Base-by-base conservation (phyloP, 1,140 invertebrate genomes). In the Penaeus chinensis region DNA sequence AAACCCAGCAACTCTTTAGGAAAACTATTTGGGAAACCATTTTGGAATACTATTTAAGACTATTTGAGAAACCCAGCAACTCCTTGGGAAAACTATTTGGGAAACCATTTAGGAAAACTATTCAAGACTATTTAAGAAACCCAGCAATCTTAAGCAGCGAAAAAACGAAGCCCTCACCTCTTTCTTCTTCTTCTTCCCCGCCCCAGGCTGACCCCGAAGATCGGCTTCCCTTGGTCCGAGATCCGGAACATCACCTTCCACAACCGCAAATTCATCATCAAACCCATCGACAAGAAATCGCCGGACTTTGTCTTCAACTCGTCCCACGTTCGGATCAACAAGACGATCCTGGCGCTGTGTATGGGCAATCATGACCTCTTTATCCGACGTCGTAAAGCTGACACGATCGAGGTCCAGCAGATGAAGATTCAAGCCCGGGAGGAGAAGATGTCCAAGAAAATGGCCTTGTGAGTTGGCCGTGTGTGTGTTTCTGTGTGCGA, bases 181-280 rank as follows among this genome's bases (percentile, higher is more conserved):
- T 20, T 1, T 20, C 32, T 19, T 76, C 62, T 2, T 54, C 54
- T 27, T 20, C 60, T 0, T 54, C 54, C 60, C 8, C 60, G 13
- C 16, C 60, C n/a, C 78, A 92, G 92, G 90, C 92, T 99, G 82
- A 96, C 96, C 54, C 98, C 98, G 60, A 97, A 98, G 93, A 98
- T 97, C 62, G 97, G 96, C 60, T 99, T 99, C 93, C 96, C 97
- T 7, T 99, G 98, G 98, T 97, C 96, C 37, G 98, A 99, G 93
- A 99, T 99, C 90, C 95, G 98, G 91, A 98, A 99, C 93, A 98
- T 99, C 91, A 98, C 97, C 90, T 99, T 99, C 92, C 98, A 99
- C 92, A 98, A 99, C 92, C 99, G 98, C 93, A 98, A 98, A 92
- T 99, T 99, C 91, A 96, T 97, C 84, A 99, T 99, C 89, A 98